Percentiles rank a stretch among this genome's conserved stretches.
Evolutionary conservation across 2,888 invertebrate species (phyloP).

Genomic region (Andrena fulva): DNA sequence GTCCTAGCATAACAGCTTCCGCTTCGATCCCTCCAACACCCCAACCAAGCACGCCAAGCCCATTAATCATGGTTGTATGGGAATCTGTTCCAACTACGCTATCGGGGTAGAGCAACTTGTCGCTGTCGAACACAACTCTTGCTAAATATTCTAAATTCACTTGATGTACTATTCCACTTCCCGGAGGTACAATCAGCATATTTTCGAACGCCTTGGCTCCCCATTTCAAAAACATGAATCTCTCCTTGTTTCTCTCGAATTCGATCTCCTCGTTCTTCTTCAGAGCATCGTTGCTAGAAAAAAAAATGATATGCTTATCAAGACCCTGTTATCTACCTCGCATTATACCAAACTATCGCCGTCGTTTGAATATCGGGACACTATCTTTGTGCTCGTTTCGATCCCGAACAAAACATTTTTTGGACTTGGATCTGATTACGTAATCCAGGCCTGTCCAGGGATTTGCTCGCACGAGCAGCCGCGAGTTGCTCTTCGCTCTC

Average conservation of each 20-base stretch:
- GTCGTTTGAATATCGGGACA: background rate
- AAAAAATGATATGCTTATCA: slow-evolving; percentile 22
- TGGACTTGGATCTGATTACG: background rate
- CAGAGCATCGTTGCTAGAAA: slow-evolving; percentile 92
- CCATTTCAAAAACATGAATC: slow-evolving; percentile 99
- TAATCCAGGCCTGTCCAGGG: too few species aligned
- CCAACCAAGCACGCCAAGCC: slow-evolving; percentile 98
- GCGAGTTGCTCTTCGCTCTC: too few species aligned
- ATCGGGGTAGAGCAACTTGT: slow-evolving; percentile 92
- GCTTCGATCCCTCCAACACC: slow-evolving; percentile 99
- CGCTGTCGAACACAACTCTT: slow-evolving; percentile 93
- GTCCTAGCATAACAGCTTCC: slow-evolving; percentile 99
- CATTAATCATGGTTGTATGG: slow-evolving; percentile 99
- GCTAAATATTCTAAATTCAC: slow-evolving; percentile 98
- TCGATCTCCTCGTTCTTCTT: slow-evolving; percentile 97
- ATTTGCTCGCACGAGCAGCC: too few species aligned
- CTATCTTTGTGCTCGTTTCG: slow-evolving; percentile 20
- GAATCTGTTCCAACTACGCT: slow-evolving; percentile 99
- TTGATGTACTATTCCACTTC: slow-evolving; percentile 99
- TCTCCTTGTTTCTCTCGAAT: slow-evolving; percentile 97
- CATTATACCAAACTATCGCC: background rate
- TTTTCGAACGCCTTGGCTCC: slow-evolving; percentile 98
- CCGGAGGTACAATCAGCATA: slow-evolving; percentile 98
- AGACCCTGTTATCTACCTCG: slow-evolving; percentile 15
- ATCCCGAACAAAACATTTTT: slow-evolving; percentile 8